Evolutionary conservation across 2,888 invertebrate species (phyloP).

Genomic region (Orchesellides sinensis): DNA sequence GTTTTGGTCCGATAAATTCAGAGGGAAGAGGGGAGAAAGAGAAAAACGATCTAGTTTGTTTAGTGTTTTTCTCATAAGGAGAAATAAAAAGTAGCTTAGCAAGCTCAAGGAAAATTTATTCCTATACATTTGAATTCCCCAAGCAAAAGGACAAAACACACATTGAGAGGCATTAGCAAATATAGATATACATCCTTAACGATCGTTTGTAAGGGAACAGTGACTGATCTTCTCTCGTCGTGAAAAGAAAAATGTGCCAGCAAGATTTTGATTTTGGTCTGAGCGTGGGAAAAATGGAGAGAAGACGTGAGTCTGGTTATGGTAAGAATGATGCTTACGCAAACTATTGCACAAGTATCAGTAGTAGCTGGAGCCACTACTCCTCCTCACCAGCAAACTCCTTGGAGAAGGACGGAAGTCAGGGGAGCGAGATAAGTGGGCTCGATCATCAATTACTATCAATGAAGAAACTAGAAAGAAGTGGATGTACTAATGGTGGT

Average conservation of each 20-base stretch:
- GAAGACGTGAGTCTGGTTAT: conserved; percentile 47
- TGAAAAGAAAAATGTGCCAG: conserved; percentile 62
- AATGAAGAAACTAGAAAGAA: conserved; percentile 40
- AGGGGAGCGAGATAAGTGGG: conserved; percentile 66
- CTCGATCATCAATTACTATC: conserved; percentile 67
- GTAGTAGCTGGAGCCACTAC: conserved; percentile 11
- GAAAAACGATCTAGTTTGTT: conserved; percentile 18
- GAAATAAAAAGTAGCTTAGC: background rate
- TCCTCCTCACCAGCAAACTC: conserved; percentile 47
- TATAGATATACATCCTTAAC: conserved; percentile 2
- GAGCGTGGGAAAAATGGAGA: conserved; percentile 65
- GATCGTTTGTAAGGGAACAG: conserved; percentile 41
- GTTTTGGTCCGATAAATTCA: conserved; percentile 31
- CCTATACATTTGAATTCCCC: conserved; percentile 36
- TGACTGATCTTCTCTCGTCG: conserved; percentile 41
- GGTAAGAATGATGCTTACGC: conserved; percentile 18
- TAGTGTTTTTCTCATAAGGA: background rate
- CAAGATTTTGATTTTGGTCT: conserved; percentile 59
- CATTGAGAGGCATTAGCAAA: no score
- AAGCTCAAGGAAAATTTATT: conserved; percentile 16
- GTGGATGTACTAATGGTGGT: conserved; percentile 5
- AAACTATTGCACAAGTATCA: background rate
- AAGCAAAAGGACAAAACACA: conserved; percentile 14
- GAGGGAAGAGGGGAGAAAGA: background rate
- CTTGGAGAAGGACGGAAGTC: conserved; percentile 63